These are phyloP conservation scores for Caenorhabditis virilis DNA, from an alignment of 2,888 invertebrate genomes.

Conservation along the genomic window DNA sequence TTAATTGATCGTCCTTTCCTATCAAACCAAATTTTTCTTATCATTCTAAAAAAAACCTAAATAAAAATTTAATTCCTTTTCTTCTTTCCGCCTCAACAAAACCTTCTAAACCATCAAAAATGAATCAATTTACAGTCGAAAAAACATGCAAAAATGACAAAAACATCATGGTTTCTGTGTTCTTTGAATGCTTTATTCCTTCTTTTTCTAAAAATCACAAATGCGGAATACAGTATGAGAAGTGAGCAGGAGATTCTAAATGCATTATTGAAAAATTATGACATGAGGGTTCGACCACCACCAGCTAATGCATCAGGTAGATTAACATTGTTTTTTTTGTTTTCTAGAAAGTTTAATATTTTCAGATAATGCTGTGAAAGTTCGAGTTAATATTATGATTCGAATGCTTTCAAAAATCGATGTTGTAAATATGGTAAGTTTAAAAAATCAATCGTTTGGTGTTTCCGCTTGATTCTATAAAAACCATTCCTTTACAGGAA, in stretches of 20 bases:
- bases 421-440: conserved; percentile 97
- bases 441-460: neutral
- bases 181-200: conserved; percentile 5
- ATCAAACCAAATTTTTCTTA: too few relatives aligned
- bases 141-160: neutral
- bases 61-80: too few relatives aligned
- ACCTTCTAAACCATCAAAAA: neutral
- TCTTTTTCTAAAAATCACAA: conserved; percentile 1
- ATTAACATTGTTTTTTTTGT: neutral
- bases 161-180: neutral
- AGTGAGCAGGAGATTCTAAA: conserved; percentile 58
- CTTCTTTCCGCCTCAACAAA: too few relatives aligned
- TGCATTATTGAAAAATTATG: conserved; percentile 58
- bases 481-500: conserved; percentile 73
- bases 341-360: too few relatives aligned
- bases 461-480: neutral
- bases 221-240: conserved; percentile 29
- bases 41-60: too few relatives aligned
- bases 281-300: conserved; percentile 62
- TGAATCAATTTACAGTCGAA: neutral
- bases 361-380: conserved; percentile 84
- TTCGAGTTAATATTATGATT: conserved; percentile 96
- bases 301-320: conserved; percentile 51
- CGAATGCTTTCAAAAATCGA: conserved; percentile 96
- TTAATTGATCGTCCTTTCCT: too few relatives aligned